Percentiles rank a stretch among this genome's conserved stretches.
Conservation (phyloP, 2,113 vertebrate species). For the Chaetorhynchus papuensis region DNA sequence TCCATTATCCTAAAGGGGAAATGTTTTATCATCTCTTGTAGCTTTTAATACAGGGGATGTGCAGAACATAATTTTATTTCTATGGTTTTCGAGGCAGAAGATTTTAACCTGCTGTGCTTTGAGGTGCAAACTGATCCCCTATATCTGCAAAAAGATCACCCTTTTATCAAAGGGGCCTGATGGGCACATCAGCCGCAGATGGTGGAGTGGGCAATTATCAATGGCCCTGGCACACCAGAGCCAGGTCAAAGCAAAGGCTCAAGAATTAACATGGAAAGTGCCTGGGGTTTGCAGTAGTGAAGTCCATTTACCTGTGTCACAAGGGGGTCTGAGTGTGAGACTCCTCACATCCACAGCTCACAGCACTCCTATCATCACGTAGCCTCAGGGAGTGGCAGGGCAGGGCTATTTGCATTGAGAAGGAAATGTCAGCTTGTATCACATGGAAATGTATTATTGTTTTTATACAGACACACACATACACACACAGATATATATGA, state of each 20-base stretch:
- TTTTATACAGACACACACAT: not conserved
- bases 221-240: not conserved
- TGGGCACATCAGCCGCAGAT: not conserved
- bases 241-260: not conserved
- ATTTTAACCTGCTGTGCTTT: not conserved
- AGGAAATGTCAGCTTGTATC: not conserved
- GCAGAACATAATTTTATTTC: not conserved
- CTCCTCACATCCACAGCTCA: not conserved
- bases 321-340: not conserved
- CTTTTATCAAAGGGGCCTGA: not conserved
- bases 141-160: not conserved
- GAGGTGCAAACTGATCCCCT: not conserved
- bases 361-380: not conserved
- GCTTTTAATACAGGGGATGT: not conserved
- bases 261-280: not conserved
- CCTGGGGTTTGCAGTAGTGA: not conserved
- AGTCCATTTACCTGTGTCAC: not conserved
- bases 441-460: not conserved
- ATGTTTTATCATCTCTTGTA: not conserved
- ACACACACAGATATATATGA: not conserved
- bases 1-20: not conserved
- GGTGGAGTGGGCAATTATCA: not conserved
- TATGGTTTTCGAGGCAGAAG: not conserved
- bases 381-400: not conserved
- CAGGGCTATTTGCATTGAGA: not conserved